Percentiles rank a stretch among this genome's conserved stretches.
Evolutionary conservation across 1,140 invertebrate species (phyloP).

Genomic region (Dinothrombium tinctorium): DNA sequence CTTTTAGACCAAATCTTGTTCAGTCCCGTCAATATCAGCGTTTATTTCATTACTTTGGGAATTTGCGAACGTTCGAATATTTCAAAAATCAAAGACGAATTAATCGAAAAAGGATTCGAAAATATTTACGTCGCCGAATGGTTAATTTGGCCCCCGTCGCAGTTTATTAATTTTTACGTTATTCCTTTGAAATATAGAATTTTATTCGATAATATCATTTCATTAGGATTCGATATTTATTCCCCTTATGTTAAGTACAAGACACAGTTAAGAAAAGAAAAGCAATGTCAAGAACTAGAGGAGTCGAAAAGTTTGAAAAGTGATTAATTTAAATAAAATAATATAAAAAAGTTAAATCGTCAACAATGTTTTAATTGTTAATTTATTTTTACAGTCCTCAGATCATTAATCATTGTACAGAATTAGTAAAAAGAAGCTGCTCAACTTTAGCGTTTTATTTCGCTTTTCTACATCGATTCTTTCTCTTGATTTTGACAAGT

Average conservation of each 20-base stretch:
- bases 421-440: too few relatives aligned
- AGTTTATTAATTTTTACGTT: constrained; percentile 65
- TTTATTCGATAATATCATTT: constrained; percentile 69
- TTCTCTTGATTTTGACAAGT: too few relatives aligned
- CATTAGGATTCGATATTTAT: constrained; percentile 68
- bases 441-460: too few relatives aligned
- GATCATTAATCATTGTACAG: too few relatives aligned
- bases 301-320: too few relatives aligned
- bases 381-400: too few relatives aligned
- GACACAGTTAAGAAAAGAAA: constrained; percentile 5
- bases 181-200: constrained; percentile 58
- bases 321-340: too few relatives aligned
- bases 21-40: constrained; percentile 36
- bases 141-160: constrained; percentile 52
- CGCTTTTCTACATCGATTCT: too few relatives aligned
- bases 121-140: constrained; percentile 54
- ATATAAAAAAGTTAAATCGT: too few relatives aligned
- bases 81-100: constrained; percentile 14
- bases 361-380: too few relatives aligned
- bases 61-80: constrained; percentile 10
- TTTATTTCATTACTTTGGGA: constrained; percentile 9
- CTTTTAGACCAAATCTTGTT: constrained; percentile 63
- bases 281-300: too few relatives aligned
- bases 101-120: constrained; percentile 39
- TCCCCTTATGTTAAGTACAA: constrained; percentile 66